phyloP scores from a whole-genome alignment of 1,140 invertebrate genomes.

The Ganaspis sp. region DNA sequence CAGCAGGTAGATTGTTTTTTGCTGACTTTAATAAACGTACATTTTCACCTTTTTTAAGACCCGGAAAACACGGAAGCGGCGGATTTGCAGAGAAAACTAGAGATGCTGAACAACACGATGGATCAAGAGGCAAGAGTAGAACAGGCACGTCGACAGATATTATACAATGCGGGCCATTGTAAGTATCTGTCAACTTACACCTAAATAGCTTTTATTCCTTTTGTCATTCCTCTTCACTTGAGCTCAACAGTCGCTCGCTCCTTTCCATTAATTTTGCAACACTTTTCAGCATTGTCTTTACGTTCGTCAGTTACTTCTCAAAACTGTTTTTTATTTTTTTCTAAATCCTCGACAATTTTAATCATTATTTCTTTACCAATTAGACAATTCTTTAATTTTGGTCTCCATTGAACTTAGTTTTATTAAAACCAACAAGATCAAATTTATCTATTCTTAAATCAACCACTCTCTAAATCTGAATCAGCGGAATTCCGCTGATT shows the following conservation, averaged over 20 bases:
- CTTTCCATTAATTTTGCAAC: neutral
- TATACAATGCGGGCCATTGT: conserved; percentile 83
- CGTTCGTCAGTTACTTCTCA: neutral
- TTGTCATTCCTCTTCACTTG: neutral
- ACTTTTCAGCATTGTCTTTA: neutral
- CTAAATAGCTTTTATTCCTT: conserved; percentile 20
- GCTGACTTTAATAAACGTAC: neutral
- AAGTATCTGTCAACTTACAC: conserved; percentile 71
- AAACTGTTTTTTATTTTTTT: neutral
- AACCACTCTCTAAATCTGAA: too few relatives aligned
- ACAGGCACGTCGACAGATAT: conserved; percentile 80
- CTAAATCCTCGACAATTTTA: neutral
- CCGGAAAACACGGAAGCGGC: conserved; percentile 92
- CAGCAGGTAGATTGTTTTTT: neutral
- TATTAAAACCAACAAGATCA: too few relatives aligned
- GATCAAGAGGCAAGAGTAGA: conserved; percentile 85
- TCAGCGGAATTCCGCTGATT: too few relatives aligned
- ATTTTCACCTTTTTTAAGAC: conserved; percentile 79
- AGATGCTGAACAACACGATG: conserved; percentile 92
- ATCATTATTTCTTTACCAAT: neutral
- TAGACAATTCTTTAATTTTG: too few relatives aligned
- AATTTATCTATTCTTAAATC: too few relatives aligned
- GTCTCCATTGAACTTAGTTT: too few relatives aligned
- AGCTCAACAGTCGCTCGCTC: neutral
- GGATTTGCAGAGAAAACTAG: conserved; percentile 93